These are phyloP conservation scores for Cettia cetti DNA, from an alignment of 2,113 vertebrate genomes.

Conservation along the genomic window DNA sequence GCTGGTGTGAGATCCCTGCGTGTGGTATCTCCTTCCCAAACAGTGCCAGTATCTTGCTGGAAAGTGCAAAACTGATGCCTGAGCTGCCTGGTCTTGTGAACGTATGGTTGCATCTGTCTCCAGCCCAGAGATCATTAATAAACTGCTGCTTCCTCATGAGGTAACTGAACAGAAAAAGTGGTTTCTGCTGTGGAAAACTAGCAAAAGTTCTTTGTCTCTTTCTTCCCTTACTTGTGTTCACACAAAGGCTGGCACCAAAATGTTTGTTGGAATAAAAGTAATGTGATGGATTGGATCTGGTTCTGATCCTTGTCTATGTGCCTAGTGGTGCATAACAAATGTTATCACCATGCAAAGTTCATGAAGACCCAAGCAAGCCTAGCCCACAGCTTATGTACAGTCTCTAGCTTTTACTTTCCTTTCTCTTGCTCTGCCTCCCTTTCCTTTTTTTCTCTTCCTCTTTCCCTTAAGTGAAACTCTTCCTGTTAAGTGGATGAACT, in stretches of 20 bases:
- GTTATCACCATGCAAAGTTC: neutral
- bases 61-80: neutral
- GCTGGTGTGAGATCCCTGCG: fast-evolving
- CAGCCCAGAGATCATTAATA: neutral
- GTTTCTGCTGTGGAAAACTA: neutral
- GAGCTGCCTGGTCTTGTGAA: neutral
- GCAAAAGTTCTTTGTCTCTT: neutral
- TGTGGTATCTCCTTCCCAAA: neutral
- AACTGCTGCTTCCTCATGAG: neutral
- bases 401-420: neutral
- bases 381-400: neutral
- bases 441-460: neutral
- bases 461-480: neutral
- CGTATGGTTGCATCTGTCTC: fast-evolving
- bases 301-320: neutral
- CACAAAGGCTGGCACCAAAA: neutral
- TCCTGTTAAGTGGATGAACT: neutral
- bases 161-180: neutral
- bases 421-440: neutral
- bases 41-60: fast-evolving
- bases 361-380: neutral
- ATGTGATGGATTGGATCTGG: neutral
- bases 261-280: neutral
- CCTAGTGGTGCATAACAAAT: neutral
- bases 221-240: neutral